A percentile compares a stretch with the other conserved stretches of the same genome.
These are phyloP conservation scores for Limnephilus auricula DNA, from an alignment of 2,888 invertebrate genomes.

Conservation along the genomic window DNA sequence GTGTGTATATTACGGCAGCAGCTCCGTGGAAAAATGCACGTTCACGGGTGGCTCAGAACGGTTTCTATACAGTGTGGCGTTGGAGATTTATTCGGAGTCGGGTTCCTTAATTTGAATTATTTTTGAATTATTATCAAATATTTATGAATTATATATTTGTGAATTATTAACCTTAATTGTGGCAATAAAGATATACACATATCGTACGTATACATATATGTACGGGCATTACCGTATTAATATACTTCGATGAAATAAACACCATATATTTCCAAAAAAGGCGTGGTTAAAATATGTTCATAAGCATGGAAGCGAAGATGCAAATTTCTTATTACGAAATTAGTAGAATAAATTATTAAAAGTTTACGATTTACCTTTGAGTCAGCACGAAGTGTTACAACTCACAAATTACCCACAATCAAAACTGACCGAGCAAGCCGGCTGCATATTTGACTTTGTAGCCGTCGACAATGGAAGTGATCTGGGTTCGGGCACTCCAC, in stretches of 20 bases:
- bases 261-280: not conserved
- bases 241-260: not conserved
- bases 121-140: no score
- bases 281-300: not conserved
- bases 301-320: not conserved
- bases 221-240: no score
- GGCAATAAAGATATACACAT: no score
- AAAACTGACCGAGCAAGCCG: not conserved
- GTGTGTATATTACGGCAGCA: no score
- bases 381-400: not conserved
- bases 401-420: slow-evolving; percentile 1
- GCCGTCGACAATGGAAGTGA: not conserved
- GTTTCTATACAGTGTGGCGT: no score
- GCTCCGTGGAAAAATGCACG: no score
- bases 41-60: no score
- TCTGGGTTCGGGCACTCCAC: not conserved
- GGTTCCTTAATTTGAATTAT: no score
- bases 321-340: not conserved
- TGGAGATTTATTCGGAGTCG: no score
- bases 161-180: no score
- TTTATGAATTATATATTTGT: no score
- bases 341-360: not conserved
- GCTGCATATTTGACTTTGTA: slow-evolving; percentile 26
- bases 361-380: not conserved
- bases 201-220: no score